These are phyloP conservation scores for Hypselothyrea guttata DNA, from an alignment of 2,888 invertebrate genomes.

Conservation along the genomic window DNA sequence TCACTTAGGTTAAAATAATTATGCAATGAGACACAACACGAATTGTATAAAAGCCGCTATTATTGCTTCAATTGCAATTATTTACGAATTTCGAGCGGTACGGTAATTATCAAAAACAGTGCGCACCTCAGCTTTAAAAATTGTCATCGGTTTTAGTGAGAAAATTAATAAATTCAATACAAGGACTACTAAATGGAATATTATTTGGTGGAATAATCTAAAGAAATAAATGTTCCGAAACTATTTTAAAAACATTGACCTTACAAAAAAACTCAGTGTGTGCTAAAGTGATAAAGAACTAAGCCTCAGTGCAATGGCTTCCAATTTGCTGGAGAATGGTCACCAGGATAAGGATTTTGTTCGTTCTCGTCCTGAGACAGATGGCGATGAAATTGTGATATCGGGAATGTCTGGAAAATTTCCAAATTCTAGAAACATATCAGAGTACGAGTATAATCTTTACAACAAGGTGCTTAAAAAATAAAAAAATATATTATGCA, in stretches of 20 bases:
- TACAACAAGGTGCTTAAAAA: constrained; percentile 83
- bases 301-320: constrained; percentile 47
- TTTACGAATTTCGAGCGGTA: constrained; percentile 77
- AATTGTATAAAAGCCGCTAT: constrained; percentile 39
- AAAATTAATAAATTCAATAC: neutral
- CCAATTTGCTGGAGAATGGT: constrained; percentile 43
- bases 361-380: constrained; percentile 77
- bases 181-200: constrained; percentile 1
- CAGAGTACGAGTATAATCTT: constrained; percentile 85
- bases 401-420: constrained; percentile 85
- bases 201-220: too few relatives aligned
- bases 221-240: constrained; percentile 1
- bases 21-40: constrained; percentile 54
- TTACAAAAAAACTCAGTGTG: constrained; percentile 6
- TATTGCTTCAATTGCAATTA: constrained; percentile 72
- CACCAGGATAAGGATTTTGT: constrained; percentile 76
- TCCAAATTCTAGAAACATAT: constrained; percentile 86
- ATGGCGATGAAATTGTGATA: constrained; percentile 84
- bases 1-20: too few relatives aligned
- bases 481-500: too few relatives aligned
- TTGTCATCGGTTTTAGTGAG: constrained; percentile 32
- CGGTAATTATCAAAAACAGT: too few relatives aligned
- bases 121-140: constrained; percentile 43
- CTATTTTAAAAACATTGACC: neutral
- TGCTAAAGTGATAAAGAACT: constrained; percentile 18